Percentiles rank a stretch among this genome's conserved stretches.
Evolutionary conservation across 1,140 invertebrate species (phyloP).

Genomic region (Paracyclopina nana): DNA sequence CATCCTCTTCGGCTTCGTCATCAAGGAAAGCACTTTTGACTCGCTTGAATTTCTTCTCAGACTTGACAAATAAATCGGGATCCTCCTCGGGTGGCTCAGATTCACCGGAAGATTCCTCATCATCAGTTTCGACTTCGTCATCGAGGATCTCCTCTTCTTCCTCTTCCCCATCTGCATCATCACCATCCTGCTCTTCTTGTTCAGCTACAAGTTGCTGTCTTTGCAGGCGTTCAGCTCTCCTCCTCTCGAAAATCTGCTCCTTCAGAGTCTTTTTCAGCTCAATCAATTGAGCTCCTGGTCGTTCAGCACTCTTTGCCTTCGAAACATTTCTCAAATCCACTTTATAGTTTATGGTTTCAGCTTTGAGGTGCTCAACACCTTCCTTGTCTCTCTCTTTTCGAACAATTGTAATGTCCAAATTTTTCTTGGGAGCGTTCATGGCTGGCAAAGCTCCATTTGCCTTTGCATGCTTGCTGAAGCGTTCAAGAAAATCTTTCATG

Average conservation of each 20-base stretch:
- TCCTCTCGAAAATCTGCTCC: conserved; percentile 19
- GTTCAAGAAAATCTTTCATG: neutral
- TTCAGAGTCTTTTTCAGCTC: conserved; percentile 20
- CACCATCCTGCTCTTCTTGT: conserved; percentile 26
- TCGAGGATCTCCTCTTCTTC: conserved; percentile 22
- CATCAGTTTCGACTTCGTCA: conserved; percentile 25
- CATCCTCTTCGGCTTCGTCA: conserved; percentile 23
- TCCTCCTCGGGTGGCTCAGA: too few relatives aligned
- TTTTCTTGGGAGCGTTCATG: neutral
- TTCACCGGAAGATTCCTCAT: neutral
- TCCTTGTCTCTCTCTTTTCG: neutral
- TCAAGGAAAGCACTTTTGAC: neutral
- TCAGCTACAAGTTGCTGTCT: conserved; percentile 13
- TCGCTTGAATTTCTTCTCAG: neutral
- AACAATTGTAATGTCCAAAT: neutral
- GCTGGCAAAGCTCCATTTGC: neutral
- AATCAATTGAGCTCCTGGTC: neutral
- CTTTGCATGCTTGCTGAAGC: neutral
- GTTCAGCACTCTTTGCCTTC: neutral
- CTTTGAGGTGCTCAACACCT: neutral
- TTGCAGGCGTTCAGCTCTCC: conserved; percentile 12
- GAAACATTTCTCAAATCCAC: neutral
- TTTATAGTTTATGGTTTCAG: neutral
- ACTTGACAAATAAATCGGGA: too few relatives aligned
- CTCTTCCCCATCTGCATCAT: conserved; percentile 22